A percentile compares a stretch with the other conserved stretches of the same genome.
Conservation (phyloP, 1,140 invertebrate species). For the Dermatophagoides farinae region DNA sequence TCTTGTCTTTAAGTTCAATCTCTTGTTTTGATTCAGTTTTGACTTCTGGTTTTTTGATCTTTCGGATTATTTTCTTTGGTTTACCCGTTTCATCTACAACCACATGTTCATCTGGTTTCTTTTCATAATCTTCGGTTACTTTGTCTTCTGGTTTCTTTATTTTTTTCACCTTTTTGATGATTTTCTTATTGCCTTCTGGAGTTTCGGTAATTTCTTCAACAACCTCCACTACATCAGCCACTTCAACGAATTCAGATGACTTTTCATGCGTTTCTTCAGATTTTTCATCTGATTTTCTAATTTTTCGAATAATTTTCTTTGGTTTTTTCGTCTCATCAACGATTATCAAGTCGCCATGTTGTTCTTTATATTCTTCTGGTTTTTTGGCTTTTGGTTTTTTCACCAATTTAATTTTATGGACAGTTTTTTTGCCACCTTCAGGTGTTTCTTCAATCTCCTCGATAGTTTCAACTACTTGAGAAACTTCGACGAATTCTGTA, state of each 20-base stretch:
- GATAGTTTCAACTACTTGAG: conserved; percentile 5
- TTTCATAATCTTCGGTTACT: neutral
- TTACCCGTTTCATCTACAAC: conserved; percentile 7
- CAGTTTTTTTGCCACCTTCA: too few species aligned
- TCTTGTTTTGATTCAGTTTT: conserved; percentile 8
- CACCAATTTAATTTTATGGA: too few species aligned
- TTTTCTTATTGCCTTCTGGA: neutral
- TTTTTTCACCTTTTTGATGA: neutral
- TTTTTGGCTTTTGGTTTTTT: conserved; percentile 18
- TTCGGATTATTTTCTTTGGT: neutral
- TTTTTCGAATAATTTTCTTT: too few species aligned
- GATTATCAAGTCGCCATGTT: too few species aligned
- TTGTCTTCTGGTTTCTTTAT: neutral
- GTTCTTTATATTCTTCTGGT: conserved; percentile 16
- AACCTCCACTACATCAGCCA: too few species aligned
- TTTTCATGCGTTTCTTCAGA: too few species aligned
- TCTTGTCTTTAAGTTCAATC: conserved; percentile 22
- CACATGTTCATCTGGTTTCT: conserved; percentile 10
- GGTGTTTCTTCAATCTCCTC: too few species aligned
- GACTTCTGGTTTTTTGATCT: conserved; percentile 2
- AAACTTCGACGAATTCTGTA: neutral
- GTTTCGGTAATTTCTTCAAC: too few species aligned
- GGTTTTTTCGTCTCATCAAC: too few species aligned
- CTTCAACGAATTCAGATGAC: too few species aligned
- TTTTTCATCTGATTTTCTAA: too few species aligned